A percentile compares a stretch with the other conserved stretches of the same genome.
Evolutionary conservation across 2,113 vertebrate species (phyloP).

Genomic region (Etheostoma spectabile): DNA sequence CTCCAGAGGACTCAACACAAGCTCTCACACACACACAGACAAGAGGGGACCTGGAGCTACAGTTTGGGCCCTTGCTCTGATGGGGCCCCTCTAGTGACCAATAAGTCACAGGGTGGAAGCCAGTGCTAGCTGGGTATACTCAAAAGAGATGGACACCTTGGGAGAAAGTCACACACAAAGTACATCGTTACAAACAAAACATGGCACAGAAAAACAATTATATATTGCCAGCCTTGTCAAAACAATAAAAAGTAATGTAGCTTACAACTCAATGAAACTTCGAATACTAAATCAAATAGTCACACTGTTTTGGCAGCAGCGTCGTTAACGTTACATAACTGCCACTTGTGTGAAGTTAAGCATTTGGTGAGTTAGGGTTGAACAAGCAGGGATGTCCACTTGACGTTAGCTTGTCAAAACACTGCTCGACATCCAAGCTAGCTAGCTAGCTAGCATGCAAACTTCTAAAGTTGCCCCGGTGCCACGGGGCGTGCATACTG

Average conservation of each 20-base stretch:
- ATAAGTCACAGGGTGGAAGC: slow-evolving; percentile 63
- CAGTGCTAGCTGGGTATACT: slow-evolving; percentile 47
- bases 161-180: slow-evolving; percentile 53
- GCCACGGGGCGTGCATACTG: slow-evolving; percentile 1
- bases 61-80: slow-evolving; percentile 69
- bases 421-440: not conserved
- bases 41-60: slow-evolving; percentile 62
- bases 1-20: slow-evolving; percentile 54
- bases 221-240: not conserved
- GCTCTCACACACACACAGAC: slow-evolving; percentile 33
- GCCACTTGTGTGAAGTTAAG: not conserved
- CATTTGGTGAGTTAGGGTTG: slow-evolving; percentile 5
- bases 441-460: slow-evolving; percentile 22
- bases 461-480: slow-evolving; percentile 19
- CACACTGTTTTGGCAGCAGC: not conserved
- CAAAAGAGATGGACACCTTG: slow-evolving; percentile 62
- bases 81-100: slow-evolving; percentile 65
- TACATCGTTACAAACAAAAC: slow-evolving; percentile 45
- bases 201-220: not conserved
- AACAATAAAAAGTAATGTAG: not conserved
- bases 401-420: slow-evolving; percentile 34
- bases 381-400: slow-evolving; percentile 21
- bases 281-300: not conserved
- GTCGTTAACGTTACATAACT: not conserved
- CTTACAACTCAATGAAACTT: not conserved